Base-by-base conservation (phyloP, 2,888 invertebrate genomes). In the Archaeoteleia sp. region DNA sequence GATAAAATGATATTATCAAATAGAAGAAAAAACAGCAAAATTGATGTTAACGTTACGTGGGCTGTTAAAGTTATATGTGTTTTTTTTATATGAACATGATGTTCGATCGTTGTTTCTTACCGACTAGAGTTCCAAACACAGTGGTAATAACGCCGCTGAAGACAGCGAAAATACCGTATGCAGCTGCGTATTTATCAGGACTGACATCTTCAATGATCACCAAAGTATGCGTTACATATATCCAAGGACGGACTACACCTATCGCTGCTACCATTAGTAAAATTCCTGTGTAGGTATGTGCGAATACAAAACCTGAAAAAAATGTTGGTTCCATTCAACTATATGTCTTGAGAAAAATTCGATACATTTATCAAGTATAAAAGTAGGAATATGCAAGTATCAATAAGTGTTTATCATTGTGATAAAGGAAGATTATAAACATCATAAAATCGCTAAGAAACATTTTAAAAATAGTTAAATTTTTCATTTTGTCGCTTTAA, bases 161-260 rank as follows among this genome's bases (percentile, higher is more conserved):
- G 14, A 93, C 88, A 80, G 92, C 92, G 75, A 90, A 92, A 30
- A 93, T 84, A 0, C 93, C 91, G 74, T 92, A 89, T 0, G 93
- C 93, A 0, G 91, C 91, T 4, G 92, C 90, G 76, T 92, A 93
- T 73, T 91, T 87, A 43, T 92, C 90, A 1, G 90, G 89, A 0
- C 89, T 88, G 46, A 91, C 89, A 57, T 90, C 88, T 65, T 91
- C 92, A 25, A 92, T 89, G 43, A 93, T 89, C 1, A 92, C 88
- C 7, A 93, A 86, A n/a, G 92, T 90, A 70, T 92, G 88, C 3
- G 20, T 2, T 20, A 92, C 92, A 73, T 91, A 90, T 1, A 93
- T 88, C 77, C 91, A 91, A 58, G 92, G 91, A 53, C 93, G 87
- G 37, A 92, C 87, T 58, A 91, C 87, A 0, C 93, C 93, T 29